Conservation (phyloP, 2,888 invertebrate genomes). For the Drosophila formosana region DNA sequence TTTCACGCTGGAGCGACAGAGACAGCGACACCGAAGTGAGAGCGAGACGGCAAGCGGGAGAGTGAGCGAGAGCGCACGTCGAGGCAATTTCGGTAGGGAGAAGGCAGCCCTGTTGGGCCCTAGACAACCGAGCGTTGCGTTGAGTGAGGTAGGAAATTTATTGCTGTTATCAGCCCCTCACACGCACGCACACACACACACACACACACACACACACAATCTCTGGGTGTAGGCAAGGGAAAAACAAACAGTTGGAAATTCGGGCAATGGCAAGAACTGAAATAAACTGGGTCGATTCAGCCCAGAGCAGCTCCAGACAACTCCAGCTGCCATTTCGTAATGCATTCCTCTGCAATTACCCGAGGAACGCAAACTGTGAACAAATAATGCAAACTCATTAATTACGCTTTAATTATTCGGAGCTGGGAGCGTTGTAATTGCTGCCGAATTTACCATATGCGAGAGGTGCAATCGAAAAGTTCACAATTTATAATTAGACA, state of each 20-base stretch:
- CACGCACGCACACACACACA: constrained; percentile 16
- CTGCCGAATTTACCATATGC: constrained; percentile 1
- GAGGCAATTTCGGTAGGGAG: constrained; percentile 40
- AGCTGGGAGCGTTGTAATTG: constrained; percentile 2
- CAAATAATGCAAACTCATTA: constrained; percentile 7
- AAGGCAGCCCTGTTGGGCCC: constrained; percentile 42
- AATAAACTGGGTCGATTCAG: constrained; percentile 61
- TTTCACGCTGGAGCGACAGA: constrained; percentile 31
- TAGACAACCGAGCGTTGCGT: constrained; percentile 70
- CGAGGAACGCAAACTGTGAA: constrained; percentile 15
- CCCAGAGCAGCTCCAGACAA: constrained; percentile 1
- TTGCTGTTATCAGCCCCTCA: constrained; percentile 61
- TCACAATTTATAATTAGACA: neutral
- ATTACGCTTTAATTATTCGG: constrained; percentile 18
- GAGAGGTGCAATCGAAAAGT: neutral
- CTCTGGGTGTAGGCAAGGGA: constrained; percentile 23
- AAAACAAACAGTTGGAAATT: constrained; percentile 42
- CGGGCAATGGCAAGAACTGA: constrained; percentile 39
- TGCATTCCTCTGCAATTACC: constrained; percentile 17
- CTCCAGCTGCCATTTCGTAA: constrained; percentile 38
- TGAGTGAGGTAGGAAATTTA: constrained; percentile 79
- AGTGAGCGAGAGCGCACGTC: constrained; percentile 26
- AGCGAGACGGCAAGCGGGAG: constrained; percentile 1
- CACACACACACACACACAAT: constrained; percentile 12
- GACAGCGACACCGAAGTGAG: neutral